Evolutionary conservation across 2,888 invertebrate genomes (phyloP), one percentile per base, ranked within the genome.

Genomic region (Lepeophtheirus nordmannii): DNA sequence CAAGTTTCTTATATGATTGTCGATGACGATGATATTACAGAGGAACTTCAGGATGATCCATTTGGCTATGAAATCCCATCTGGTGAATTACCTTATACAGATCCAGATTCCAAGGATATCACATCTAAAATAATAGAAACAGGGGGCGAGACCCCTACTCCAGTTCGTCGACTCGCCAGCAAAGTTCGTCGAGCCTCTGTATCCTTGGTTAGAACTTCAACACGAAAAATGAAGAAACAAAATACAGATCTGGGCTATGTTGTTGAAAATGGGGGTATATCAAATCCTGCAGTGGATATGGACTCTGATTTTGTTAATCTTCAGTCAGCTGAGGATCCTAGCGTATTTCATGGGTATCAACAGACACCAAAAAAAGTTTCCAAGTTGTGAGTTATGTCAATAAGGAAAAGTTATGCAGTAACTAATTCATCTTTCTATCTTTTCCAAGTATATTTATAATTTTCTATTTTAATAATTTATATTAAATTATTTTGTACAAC

Each of bases 1-100:
- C 68, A 92, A 89, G 90, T 92, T 41, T 87, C 87, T 62, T 90
- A 91, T 76, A 87, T 92, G 87, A 87, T 92, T 70, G 92, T 92
- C 1, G 93, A 94, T 73, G 89, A 91, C 20, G 62, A 20, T 40
- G 40, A 39, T 30, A 62, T 39, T 1, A 22, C 30, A 20, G 20
- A 17, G 3, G 62, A 62, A 8, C 20, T 39, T 63, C 66, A 40
- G 63, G 65, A 22, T 67, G 68, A 41, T 67, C 68, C 66, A 65
- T 67, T 53, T 58, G 46, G 10, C 68, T 63, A 46, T 67, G 58
- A 37, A 11, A 58, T 59, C 38, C 39, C 39, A 11, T 53, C 65
- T 8, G 37, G 37, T 20, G 65, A 39, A 12, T 17, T 65, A n/a
- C 59, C 65, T 57, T 58, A 59, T 38, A 64, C 40, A 17, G 57